Base-by-base conservation (phyloP, 2,888 invertebrate genomes). In the Lasioglossum pauxillum region DNA sequence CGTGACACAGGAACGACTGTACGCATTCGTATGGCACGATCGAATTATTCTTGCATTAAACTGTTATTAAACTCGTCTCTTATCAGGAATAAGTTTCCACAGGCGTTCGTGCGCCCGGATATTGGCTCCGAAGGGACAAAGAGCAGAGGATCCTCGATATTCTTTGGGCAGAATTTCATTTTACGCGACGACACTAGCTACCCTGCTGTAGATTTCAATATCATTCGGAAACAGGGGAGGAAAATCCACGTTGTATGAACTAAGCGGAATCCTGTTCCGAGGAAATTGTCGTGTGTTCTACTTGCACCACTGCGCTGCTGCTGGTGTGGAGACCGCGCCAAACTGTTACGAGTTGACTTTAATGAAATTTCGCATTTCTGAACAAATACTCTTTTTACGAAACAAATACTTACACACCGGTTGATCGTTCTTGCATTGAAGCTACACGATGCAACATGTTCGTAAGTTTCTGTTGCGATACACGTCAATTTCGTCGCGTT, bases 131-230 rank as follows among this genome's bases (percentile, higher is more conserved):
- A 16, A 0, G 3, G 49, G 44, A 64, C 16, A 80, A 71, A 74
- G 57, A 44, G 31, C 27, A 10, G 12, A 5, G 31, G 49, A 23
- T n/a, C 4, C 35, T 35, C 27, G 38, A 27, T n/a, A n/a, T 16
- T 71, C 78, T 72, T 27, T 31, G 41, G 71, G 16, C 23, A 23
- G 71, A 84, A 84, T 84, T 84, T 78, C 82, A 71, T 78, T 82
- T 71, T 49, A 41, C 71, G 38, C 64, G 49, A 19, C 23, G 35
- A 16, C 27, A 53, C 64, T 35, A n/a, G 53, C n/a, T 19, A 14
- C 14, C 49, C 46, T 35, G 35, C 38, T 35, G 67, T 69, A n/a
- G 71, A 78, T 83, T 64, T 83, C 71, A 72, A 84, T 83, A 83
- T 83, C 74, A 4, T 53, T 27, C 38, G n/a, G 19, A 31, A 64